phyloP scores from a whole-genome alignment of 2,797 vertebrate genomes.

The Salarias fasciatus region DNA sequence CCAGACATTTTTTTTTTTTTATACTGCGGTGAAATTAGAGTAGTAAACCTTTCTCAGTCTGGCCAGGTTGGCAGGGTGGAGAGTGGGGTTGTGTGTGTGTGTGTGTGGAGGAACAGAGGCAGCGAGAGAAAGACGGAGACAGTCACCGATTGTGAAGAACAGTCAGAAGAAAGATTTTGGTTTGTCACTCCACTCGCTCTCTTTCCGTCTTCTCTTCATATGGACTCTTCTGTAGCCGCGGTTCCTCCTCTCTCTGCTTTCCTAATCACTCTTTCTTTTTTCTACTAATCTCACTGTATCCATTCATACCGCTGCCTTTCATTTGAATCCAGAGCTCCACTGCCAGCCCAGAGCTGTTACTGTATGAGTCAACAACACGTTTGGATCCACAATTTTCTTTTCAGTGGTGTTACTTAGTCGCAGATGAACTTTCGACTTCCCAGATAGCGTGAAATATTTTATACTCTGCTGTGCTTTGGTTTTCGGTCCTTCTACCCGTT shows the following conservation, averaged over 20 bases:
- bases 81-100: slow-evolving; percentile 8
- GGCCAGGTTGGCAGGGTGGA: slow-evolving; percentile 29
- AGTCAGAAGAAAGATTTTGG: slow-evolving; percentile 29
- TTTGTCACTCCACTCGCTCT: no score
- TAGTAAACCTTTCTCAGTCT: slow-evolving; percentile 56
- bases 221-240: slow-evolving; percentile 42
- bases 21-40: slow-evolving; percentile 59
- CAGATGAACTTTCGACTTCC: background rate
- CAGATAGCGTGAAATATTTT: background rate
- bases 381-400: background rate
- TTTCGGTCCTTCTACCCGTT: no score
- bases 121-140: slow-evolving; percentile 1
- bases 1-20: slow-evolving; percentile 20
- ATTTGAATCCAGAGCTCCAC: slow-evolving; percentile 13
- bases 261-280: slow-evolving; percentile 30
- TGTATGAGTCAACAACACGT: background rate
- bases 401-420: background rate
- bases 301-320: no score
- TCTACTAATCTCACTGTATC: slow-evolving; percentile 21
- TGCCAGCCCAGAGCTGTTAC: background rate
- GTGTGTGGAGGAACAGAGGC: background rate
- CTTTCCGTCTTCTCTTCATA: slow-evolving; percentile 15
- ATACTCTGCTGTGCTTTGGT: no score
- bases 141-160: slow-evolving; percentile 30
- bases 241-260: slow-evolving; percentile 45